phyloP scores from a whole-genome alignment of 2,888 invertebrate species.

The Drosophila barbarae region DNA sequence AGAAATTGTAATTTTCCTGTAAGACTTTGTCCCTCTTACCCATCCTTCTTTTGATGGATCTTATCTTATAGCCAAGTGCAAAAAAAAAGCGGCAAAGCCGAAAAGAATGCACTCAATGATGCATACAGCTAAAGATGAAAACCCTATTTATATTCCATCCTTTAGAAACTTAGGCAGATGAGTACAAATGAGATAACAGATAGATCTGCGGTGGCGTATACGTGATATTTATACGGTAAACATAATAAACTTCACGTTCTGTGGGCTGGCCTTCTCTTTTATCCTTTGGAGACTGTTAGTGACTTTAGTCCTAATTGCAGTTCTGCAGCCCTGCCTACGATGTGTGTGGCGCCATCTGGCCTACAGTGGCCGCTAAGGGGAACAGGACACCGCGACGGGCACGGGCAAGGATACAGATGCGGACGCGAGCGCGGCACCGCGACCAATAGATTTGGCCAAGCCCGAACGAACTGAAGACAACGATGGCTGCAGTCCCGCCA shows the following conservation, averaged over 20 bases:
- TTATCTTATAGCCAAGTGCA: neutral
- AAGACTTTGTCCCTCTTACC: no score
- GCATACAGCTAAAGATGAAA: neutral
- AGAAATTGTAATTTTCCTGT: no score
- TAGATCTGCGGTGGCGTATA: neutral
- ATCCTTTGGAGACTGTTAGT: neutral
- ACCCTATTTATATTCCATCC: neutral
- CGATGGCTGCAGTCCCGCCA: slow-evolving; percentile 65
- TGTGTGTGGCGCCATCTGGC: slow-evolving; percentile 55
- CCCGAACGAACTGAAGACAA: slow-evolving; percentile 69
- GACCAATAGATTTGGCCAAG: slow-evolving; percentile 72
- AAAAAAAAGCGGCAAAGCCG: neutral
- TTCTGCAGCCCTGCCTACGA: slow-evolving; percentile 15
- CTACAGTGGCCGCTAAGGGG: slow-evolving; percentile 8
- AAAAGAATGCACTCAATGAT: neutral
- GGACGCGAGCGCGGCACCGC: slow-evolving; percentile 57
- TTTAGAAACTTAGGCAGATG: neutral
- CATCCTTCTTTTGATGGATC: neutral
- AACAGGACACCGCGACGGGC: slow-evolving; percentile 12
- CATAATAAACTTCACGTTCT: neutral
- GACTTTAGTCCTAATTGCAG: slow-evolving; percentile 5
- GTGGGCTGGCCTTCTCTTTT: no score
- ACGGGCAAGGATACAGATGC: slow-evolving; percentile 14
- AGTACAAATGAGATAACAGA: neutral
- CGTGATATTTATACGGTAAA: neutral